Evolutionary conservation across 2,797 vertebrate species (phyloP), one percentile per base, ranked within the genome.

Genomic region (Acanthurus tractus): DNA sequence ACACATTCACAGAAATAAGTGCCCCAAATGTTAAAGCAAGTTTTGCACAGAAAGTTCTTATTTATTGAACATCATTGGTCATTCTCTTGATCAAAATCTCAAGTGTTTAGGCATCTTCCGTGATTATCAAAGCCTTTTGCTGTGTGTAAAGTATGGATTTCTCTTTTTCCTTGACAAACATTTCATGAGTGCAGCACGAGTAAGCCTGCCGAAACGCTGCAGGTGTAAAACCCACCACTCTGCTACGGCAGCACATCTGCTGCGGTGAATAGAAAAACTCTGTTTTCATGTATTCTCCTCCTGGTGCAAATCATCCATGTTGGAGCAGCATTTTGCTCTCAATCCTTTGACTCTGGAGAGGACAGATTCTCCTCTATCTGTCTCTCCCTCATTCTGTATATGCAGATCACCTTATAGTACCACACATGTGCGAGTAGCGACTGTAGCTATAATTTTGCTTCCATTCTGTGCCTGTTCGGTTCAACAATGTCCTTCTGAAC

Each of bases 251-350:
- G 34, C 34, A 22, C 71, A n/a, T 71, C n/a, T 44, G 63, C 13
- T 10, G 18, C 8, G 18, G 18, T 57, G 44, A 77, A 52, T 5
- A 44, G 40, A 65, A 86, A 81, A 84, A 70, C 82, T 48, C 15
- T 70, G 49, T 59, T 82, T 53, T 71, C 64, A 34, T 81, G 70
- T 70, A 36, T 69, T 79, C 23, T 79, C 50, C 67, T 73, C 56
- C 23, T 57, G 76, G 70, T 48, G 74, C 67, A 86, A 88, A 82
- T 86, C 76, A 54, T 48, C 55, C 42, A 49, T 74, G 71, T 83
- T 81, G 74, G 70, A 56, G 59, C 64, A 76, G 57, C 63, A 23
- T 58, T 84, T 75, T 70, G 66, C 57, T 57, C 74, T 74, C 54
- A 76, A 70, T 78, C 75, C 55, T 61, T 22, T 6, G 34, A 84